phyloP scores from a whole-genome alignment of 2,888 invertebrate genomes.

The Calliphora vomitoria region DNA sequence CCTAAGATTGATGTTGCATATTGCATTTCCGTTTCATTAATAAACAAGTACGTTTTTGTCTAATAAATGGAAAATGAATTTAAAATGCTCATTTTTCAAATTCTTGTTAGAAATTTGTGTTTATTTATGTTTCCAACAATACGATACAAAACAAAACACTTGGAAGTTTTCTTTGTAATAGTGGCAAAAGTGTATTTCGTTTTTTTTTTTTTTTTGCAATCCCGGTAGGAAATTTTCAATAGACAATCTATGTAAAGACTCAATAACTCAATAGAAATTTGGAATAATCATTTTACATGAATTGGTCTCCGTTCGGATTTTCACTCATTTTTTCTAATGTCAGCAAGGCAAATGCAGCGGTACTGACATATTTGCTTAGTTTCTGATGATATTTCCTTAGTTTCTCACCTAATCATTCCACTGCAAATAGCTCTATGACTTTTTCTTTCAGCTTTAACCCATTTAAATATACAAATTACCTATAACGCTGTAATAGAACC shows the following conservation, averaged over 20 bases:
- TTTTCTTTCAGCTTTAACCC: no score
- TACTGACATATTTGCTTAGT: no score
- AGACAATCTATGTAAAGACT: neutral
- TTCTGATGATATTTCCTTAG: no score
- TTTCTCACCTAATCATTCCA: no score
- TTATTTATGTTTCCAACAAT: slow-evolving; percentile 4
- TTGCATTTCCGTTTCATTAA: slow-evolving; percentile 43
- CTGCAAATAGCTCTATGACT: no score
- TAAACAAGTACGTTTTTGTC: slow-evolving; percentile 14
- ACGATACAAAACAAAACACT: slow-evolving; percentile 51
- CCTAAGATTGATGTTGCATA: slow-evolving; percentile 6
- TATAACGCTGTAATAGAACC: no score
- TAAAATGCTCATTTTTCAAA: neutral
- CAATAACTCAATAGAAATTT: neutral
- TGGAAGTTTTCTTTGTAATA: slow-evolving; percentile 64
- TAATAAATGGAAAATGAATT: neutral
- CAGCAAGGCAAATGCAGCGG: no score
- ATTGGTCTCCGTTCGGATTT: no score
- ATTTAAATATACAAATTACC: no score
- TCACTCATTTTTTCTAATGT: no score
- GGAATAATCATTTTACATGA: neutral
- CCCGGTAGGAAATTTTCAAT: slow-evolving; percentile 37
- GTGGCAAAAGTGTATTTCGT: neutral
- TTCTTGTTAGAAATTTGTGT: slow-evolving; percentile 18
- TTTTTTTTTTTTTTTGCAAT: neutral